Conservation (phyloP, 1,140 invertebrate species). For the Marisa cornuarietis region DNA sequence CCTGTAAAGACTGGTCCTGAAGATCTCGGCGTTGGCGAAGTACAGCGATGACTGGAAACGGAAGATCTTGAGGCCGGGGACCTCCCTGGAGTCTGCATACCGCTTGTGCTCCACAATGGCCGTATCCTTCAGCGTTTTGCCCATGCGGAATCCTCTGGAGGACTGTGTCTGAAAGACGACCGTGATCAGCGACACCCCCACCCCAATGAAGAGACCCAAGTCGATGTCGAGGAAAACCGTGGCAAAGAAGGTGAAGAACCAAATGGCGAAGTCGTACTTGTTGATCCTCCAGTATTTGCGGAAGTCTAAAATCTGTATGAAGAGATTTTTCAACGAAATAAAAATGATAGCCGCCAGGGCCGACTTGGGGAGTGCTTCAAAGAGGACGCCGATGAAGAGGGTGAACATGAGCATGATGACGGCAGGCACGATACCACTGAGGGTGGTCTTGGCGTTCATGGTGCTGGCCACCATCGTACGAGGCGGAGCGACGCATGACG, state of each 20-base stretch:
- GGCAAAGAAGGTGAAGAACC: slow-evolving; percentile 58
- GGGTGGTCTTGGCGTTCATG: slow-evolving; percentile 55
- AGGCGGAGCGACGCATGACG: slow-evolving; percentile 82
- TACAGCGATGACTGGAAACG: slow-evolving; percentile 68
- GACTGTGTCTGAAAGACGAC: slow-evolving; percentile 62
- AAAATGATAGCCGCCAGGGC: slow-evolving; percentile 62
- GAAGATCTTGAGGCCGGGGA: slow-evolving; percentile 66
- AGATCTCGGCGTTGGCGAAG: slow-evolving; percentile 68
- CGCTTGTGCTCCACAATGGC: slow-evolving; percentile 35
- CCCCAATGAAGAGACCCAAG: slow-evolving; percentile 58
- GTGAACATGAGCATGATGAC: slow-evolving; percentile 67
- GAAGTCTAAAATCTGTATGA: slow-evolving; percentile 57
- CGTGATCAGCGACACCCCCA: slow-evolving; percentile 55
- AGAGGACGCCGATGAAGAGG: slow-evolving; percentile 64
- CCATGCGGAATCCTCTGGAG: slow-evolving; percentile 53
- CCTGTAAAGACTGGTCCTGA: slow-evolving; percentile 56
- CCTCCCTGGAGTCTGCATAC: slow-evolving; percentile 31
- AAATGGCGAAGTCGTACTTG: slow-evolving; percentile 62
- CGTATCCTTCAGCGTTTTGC: slow-evolving; percentile 28
- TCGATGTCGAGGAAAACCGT: slow-evolving; percentile 61
- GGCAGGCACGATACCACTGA: slow-evolving; percentile 64
- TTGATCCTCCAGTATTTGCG: slow-evolving; percentile 58
- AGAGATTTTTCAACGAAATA: slow-evolving; percentile 56
- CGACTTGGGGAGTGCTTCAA: slow-evolving; percentile 64
- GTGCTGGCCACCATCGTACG: slow-evolving; percentile 74